These are phyloP conservation scores for Dermochelys coriacea DNA, from an alignment of 2,797 vertebrate genomes.

Conservation along the genomic window DNA sequence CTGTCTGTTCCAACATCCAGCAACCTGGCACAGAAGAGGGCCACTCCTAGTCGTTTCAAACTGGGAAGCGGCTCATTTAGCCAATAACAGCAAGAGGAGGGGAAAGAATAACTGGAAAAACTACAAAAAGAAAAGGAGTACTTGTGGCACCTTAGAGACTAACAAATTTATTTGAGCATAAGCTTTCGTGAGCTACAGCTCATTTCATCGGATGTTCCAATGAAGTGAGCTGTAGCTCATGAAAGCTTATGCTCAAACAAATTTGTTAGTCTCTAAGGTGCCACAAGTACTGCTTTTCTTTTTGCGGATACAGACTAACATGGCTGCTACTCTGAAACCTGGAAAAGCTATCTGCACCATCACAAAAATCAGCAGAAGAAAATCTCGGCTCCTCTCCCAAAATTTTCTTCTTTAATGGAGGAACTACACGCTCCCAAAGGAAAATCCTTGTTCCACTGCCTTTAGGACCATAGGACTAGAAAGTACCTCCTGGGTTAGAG, in stretches of 20 bases:
- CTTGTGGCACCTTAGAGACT: no score
- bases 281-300: no score
- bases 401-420: neutral
- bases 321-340: no score
- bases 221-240: no score
- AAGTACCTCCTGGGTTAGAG: neutral
- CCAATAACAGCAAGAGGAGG: constrained; percentile 14
- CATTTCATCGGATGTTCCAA: no score
- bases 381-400: neutral
- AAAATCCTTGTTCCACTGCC: neutral
- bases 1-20: neutral
- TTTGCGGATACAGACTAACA: no score
- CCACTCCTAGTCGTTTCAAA: neutral
- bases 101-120: constrained; percentile 70
- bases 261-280: no score
- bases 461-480: neutral
- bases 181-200: no score
- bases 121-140: no score
- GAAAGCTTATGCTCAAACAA: no score
- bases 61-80: constrained; percentile 33
- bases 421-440: fast-evolving
- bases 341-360: neutral
- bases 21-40: constrained; percentile 29
- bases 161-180: no score
- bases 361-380: neutral